phyloP scores from a whole-genome alignment of 1,140 invertebrate species.

The Drosophila trapezifrons region DNA sequence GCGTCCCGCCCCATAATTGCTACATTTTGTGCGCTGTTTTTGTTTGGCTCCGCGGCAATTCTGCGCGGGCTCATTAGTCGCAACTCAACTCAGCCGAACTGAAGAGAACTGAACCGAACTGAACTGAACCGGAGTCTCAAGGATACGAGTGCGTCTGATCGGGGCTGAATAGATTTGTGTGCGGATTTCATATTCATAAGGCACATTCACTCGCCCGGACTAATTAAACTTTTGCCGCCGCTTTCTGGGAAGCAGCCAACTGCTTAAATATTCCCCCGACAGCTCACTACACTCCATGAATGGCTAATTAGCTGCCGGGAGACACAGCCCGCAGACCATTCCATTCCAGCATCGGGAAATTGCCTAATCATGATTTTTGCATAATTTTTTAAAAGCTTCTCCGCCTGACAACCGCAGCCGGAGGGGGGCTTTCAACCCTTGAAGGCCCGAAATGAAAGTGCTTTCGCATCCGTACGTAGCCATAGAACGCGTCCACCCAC shows the following conservation, averaged over 20 bases:
- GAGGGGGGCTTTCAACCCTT: conserved; percentile 52
- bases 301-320: conserved; percentile 64
- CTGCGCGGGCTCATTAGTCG: conserved; percentile 48
- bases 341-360: conserved; percentile 51
- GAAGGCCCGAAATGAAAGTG: conserved; percentile 56
- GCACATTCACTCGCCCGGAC: conserved; percentile 39
- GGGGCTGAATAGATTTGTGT: conserved; percentile 48
- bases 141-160: conserved; percentile 36
- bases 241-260: conserved; percentile 45
- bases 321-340: conserved; percentile 28
- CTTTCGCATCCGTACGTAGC: conserved; percentile 1
- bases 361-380: conserved; percentile 78
- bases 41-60: conserved; percentile 21
- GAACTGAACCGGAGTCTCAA: conserved; percentile 22
- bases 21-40: conserved; percentile 54
- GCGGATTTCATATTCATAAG: conserved; percentile 51
- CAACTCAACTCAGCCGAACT: conserved; percentile 19
- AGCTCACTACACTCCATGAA: conserved; percentile 49
- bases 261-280: conserved; percentile 50
- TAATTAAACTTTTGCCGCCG: conserved; percentile 50
- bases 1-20: conserved; percentile 59
- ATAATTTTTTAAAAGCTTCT: conserved; percentile 74
- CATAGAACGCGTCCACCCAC: conserved; percentile 2
- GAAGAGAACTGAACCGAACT: conserved; percentile 9
- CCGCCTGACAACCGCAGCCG: conserved; percentile 44